phyloP scores from a whole-genome alignment of 2,113 vertebrate species.

The Pungitius pungitius region DNA sequence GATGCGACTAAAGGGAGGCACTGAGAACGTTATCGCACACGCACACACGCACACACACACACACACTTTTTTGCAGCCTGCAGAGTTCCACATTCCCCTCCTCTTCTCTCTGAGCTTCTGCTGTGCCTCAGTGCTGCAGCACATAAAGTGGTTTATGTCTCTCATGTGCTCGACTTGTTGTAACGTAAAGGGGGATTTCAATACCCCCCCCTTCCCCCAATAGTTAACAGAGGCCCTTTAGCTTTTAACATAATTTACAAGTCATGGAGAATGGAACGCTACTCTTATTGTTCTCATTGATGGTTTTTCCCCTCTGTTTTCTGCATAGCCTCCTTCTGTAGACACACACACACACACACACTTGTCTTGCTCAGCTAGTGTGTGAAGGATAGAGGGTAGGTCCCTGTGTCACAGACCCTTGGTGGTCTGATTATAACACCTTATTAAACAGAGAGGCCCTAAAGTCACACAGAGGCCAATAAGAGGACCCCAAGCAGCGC shows the following conservation, averaged over 20 bases:
- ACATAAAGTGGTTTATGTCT: slow-evolving; percentile 69
- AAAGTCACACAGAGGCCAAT: slow-evolving; percentile 78
- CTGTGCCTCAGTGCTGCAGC: slow-evolving; percentile 45
- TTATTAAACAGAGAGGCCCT: slow-evolving; percentile 80
- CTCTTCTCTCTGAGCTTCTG: slow-evolving; percentile 17
- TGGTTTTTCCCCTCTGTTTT: slow-evolving; percentile 32
- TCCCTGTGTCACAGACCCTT: slow-evolving; percentile 67
- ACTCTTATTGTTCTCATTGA: slow-evolving; percentile 74
- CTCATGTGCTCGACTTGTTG: slow-evolving; percentile 53
- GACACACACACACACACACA: slow-evolving; percentile 16
- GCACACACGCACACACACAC: slow-evolving; percentile 7
- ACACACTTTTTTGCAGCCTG: slow-evolving; percentile 14
- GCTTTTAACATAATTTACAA: slow-evolving; percentile 75
- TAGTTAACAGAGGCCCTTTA: slow-evolving; percentile 63
- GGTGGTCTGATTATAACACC: slow-evolving; percentile 83
- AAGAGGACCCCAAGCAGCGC: slow-evolving; percentile 63
- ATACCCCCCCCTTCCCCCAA: slow-evolving; percentile 45
- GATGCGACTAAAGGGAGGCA: slow-evolving; percentile 38
- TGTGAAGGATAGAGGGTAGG: slow-evolving; percentile 60
- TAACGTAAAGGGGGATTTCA: slow-evolving; percentile 62
- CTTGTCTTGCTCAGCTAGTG: slow-evolving; percentile 42
- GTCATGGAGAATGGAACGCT: slow-evolving; percentile 57
- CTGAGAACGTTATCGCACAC: slow-evolving; percentile 28
- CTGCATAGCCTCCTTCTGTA: slow-evolving; percentile 34
- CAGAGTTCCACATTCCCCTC: slow-evolving; percentile 29